phyloP scores from a whole-genome alignment of 2,888 invertebrate species.

The Polydrusus cervinus region DNA sequence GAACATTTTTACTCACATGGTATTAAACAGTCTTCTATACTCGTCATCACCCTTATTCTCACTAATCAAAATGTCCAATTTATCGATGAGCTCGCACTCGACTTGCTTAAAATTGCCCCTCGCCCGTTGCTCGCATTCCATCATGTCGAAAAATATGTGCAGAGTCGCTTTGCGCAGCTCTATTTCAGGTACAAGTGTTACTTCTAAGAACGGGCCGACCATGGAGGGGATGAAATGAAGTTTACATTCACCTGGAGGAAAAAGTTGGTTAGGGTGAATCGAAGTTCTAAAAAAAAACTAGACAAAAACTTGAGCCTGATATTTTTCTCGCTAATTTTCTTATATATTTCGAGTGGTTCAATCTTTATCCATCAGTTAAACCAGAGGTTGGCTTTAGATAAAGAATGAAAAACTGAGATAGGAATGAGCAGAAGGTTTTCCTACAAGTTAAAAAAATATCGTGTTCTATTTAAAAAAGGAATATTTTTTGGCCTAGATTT shows the following conservation, averaged over 20 bases:
- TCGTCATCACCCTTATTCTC: slow-evolving; percentile 96
- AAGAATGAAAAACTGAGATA: too few relatives aligned
- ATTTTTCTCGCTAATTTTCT: too few relatives aligned
- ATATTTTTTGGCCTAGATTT: too few relatives aligned
- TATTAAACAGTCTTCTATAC: slow-evolving; percentile 93
- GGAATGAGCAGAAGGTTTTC: too few relatives aligned
- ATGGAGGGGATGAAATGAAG: slow-evolving; percentile 92
- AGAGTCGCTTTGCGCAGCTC: slow-evolving; percentile 91
- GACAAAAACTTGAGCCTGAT: too few relatives aligned
- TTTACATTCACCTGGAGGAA: slow-evolving; percentile 82
- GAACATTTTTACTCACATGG: slow-evolving; percentile 97
- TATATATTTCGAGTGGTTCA: too few relatives aligned
- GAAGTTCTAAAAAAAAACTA: too few relatives aligned
- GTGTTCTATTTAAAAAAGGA: too few relatives aligned
- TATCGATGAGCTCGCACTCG: slow-evolving; percentile 95
- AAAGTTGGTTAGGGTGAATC: neutral
- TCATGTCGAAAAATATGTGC: slow-evolving; percentile 95
- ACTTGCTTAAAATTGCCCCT: slow-evolving; percentile 92
- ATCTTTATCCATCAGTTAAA: too few relatives aligned
- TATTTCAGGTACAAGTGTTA: slow-evolving; percentile 91
- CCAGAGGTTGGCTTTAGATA: too few relatives aligned
- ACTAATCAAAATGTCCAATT: slow-evolving; percentile 92
- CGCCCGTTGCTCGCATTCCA: slow-evolving; percentile 91
- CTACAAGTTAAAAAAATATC: too few relatives aligned
- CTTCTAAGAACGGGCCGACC: slow-evolving; percentile 94